phyloP scores from a whole-genome alignment of 1,140 invertebrate genomes.

The Zaprionus africanus region DNA sequence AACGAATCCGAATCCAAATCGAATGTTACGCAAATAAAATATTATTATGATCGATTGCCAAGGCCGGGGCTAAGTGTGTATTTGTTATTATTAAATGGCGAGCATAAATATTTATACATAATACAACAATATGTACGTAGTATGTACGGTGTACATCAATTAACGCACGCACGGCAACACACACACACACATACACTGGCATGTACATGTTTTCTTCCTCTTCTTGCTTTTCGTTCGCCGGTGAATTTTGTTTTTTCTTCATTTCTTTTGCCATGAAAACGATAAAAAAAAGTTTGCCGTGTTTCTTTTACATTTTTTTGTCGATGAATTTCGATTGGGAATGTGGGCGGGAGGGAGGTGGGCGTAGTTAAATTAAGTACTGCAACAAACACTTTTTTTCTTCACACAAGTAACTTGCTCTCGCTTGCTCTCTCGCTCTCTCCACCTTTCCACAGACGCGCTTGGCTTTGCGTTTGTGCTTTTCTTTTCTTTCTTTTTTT shows the following conservation, averaged over 20 bases:
- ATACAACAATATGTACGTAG: slow-evolving; percentile 1
- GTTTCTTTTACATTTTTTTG: slow-evolving; percentile 11
- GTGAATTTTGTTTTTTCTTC: slow-evolving; percentile 32
- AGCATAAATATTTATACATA: slow-evolving; percentile 9
- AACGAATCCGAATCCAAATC: slow-evolving; percentile 2
- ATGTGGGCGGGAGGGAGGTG: slow-evolving; percentile 21
- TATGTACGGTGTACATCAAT: neutral
- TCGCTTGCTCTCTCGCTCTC: slow-evolving; percentile 50
- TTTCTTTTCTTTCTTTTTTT: slow-evolving; percentile 43
- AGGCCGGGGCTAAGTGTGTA: slow-evolving; percentile 2
- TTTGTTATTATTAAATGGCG: neutral
- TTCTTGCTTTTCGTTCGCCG: slow-evolving; percentile 33
- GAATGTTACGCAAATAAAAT: slow-evolving; percentile 5
- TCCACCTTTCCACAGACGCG: slow-evolving; percentile 31
- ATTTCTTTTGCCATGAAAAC: slow-evolving; percentile 5
- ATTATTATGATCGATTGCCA: slow-evolving; percentile 18
- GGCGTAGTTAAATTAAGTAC: slow-evolving; percentile 38
- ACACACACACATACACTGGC: slow-evolving; percentile 3
- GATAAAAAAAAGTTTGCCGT: slow-evolving; percentile 16
- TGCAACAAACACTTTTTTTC: slow-evolving; percentile 61
- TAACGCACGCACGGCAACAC: slow-evolving; percentile 3
- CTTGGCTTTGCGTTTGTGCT: slow-evolving; percentile 49
- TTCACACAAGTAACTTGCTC: slow-evolving; percentile 45
- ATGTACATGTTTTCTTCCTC: slow-evolving; percentile 19
- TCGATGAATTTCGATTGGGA: slow-evolving; percentile 11